Evolutionary conservation across 2,797 vertebrate genomes (phyloP).

Genomic region (Tinamus major): DNA sequence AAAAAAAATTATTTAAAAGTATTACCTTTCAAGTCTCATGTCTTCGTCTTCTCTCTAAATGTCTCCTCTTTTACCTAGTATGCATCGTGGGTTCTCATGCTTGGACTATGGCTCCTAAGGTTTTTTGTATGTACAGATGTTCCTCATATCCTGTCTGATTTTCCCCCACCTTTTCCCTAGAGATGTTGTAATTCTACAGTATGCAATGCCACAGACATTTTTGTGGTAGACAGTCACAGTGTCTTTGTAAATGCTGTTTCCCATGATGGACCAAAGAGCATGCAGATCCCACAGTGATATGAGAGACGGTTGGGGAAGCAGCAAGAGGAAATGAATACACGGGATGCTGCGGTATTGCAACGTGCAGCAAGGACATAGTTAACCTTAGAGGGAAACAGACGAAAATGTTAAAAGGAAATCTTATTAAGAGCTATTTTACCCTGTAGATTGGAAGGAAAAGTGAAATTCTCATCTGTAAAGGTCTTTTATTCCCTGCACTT

Average conservation of each 20-base stretch:
- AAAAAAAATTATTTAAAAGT: conserved; percentile 58
- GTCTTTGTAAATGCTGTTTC: conserved; percentile 58
- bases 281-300: neutral
- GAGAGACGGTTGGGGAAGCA: neutral
- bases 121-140: conserved; percentile 63
- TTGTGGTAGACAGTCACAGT: conserved; percentile 58
- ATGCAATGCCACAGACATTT: conserved; percentile 55
- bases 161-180: conserved; percentile 48
- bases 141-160: conserved; percentile 39
- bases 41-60: neutral
- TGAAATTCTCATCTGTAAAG: neutral
- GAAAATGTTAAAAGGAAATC: neutral
- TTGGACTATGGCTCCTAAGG: conserved; percentile 42
- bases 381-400: neutral
- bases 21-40: conserved; percentile 59
- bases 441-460: neutral
- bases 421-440: neutral
- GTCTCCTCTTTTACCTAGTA: neutral
- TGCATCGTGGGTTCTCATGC: conserved; percentile 17
- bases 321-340: neutral
- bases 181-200: conserved; percentile 64
- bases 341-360: neutral
- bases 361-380: neutral
- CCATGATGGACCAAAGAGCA: neutral
- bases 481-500: accelerated